These are phyloP conservation scores for Eriocheir sinensis DNA, from an alignment of 1,140 invertebrate genomes.

Conservation along the genomic window DNA sequence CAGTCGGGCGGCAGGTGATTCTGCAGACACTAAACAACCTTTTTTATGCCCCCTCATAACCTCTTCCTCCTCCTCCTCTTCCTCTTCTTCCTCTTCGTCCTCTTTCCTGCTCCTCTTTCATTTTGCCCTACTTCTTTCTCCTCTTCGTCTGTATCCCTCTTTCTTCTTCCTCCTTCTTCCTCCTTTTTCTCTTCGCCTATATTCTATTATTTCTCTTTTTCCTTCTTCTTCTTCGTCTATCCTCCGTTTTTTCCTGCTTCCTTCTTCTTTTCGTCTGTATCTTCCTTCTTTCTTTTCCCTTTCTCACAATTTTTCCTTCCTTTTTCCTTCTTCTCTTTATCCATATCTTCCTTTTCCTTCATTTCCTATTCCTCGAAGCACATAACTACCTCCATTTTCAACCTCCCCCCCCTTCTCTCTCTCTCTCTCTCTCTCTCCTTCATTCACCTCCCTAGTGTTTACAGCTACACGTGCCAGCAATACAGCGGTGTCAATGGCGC, in stretches of 20 bases:
- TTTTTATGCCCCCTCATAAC: neutral
- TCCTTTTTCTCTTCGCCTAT: neutral
- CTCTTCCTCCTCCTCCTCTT: neutral
- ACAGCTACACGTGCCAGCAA: neutral
- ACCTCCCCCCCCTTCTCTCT: slow-evolving; percentile 41
- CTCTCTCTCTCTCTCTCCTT: neutral
- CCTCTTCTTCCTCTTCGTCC: neutral
- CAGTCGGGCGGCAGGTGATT: neutral
- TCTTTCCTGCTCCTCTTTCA: slow-evolving; percentile 20
- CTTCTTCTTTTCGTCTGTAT: neutral
- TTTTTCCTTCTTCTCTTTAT: neutral
- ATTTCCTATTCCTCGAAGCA: no score
- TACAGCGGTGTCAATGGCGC: neutral
- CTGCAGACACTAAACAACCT: neutral
- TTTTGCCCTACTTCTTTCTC: slow-evolving; percentile 11
- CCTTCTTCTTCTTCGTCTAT: neutral
- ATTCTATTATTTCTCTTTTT: neutral
- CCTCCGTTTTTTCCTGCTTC: neutral
- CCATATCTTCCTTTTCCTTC: neutral
- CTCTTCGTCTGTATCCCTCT: no score
- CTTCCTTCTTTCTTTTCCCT: neutral
- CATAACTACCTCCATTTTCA: neutral
- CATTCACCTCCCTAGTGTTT: neutral
- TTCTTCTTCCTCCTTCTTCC: neutral
- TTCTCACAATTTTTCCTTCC: neutral